Base-by-base conservation (phyloP, 2,113 vertebrate species). In the Aythya baeri region DNA sequence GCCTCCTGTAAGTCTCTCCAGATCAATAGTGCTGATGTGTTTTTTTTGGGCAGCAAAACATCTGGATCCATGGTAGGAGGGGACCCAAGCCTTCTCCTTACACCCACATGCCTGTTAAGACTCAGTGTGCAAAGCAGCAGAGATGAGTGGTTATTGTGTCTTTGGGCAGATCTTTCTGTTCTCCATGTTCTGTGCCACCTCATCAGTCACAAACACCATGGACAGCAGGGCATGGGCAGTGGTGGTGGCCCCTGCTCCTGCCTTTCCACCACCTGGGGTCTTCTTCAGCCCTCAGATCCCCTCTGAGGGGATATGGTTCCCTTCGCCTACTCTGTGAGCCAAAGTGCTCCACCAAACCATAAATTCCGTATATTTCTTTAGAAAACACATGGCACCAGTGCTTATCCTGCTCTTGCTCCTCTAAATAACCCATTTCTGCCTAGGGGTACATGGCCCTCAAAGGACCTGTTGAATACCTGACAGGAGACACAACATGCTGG, bases 171-270 rank as follows among this genome's bases (percentile, higher is more conserved):
- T 89, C 54, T 77, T 7, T 86, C 75, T 75, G 29, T 36, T 86
- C 65, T 81, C 32, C 3, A 1, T 62, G 59, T 66, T 83, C 26
- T 1, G 1, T 75, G 54, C 9, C 49, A 44, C 79, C 32, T 43
- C 17, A 31, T 25, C 20, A 43, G 46, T 75, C 91, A 81, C 0
- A 0, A 78, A 72, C 3, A 3, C 34, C 4, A 0, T 1, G 17
- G 50, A 26, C 5, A 17, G 14, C 25, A 54, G n/a, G 52, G 52
- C 50, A 70, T 2, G 6, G 8, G 29, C 20, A 68, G 57, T 2
- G 0, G 38, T 5, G 13, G 12, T 67, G 34, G 13, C 1, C 11
- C 36, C 27, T 4, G 0, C 23, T 62, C 54, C 17, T 43, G 2
- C 14, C 13, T 38, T 65, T n/a, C 63, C 46, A 43, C 5, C 6